Evolutionary conservation across 2,113 vertebrate genomes (phyloP).

Genomic region (Chrysochloris asiatica): DNA sequence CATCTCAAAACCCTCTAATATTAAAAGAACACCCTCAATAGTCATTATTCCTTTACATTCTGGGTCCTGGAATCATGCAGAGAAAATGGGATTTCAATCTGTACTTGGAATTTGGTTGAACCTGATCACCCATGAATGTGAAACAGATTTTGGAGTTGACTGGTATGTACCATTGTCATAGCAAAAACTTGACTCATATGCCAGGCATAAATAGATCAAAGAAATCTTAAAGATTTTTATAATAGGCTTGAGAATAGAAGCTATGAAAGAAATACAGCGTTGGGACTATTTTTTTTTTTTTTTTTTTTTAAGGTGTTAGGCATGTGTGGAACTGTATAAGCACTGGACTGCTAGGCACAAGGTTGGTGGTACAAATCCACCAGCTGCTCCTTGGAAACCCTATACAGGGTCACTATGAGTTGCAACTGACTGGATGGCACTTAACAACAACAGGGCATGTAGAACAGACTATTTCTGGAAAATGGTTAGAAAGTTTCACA

Average conservation of each 20-base stretch:
- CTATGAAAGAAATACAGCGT: not conserved
- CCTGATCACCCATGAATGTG: not conserved
- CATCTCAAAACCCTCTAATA: not conserved
- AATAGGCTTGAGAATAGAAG: not conserved
- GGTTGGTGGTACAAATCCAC: too few relatives aligned
- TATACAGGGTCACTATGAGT: too few relatives aligned
- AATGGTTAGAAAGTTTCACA: not conserved
- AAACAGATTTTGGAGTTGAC: not conserved
- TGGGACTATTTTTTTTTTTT: not conserved
- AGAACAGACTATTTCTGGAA: constrained; percentile 19
- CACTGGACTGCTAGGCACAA: too few relatives aligned
- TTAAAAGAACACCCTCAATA: not conserved
- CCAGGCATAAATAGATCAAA: not conserved
- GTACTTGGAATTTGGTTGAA: not conserved
- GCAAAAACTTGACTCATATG: not conserved
- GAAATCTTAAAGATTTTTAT: constrained; percentile 5
- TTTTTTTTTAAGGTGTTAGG: not conserved
- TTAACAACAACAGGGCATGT: too few relatives aligned
- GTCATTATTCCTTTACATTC: not conserved
- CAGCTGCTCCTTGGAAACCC: too few relatives aligned
- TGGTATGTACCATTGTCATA: not conserved
- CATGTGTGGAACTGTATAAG: too few relatives aligned
- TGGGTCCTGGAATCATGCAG: not conserved
- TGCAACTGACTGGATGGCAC: too few relatives aligned
- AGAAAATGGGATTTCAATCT: not conserved